Evolutionary conservation across 1,140 invertebrate species (phyloP).

Genomic region (Philopotamus ludificatus): DNA sequence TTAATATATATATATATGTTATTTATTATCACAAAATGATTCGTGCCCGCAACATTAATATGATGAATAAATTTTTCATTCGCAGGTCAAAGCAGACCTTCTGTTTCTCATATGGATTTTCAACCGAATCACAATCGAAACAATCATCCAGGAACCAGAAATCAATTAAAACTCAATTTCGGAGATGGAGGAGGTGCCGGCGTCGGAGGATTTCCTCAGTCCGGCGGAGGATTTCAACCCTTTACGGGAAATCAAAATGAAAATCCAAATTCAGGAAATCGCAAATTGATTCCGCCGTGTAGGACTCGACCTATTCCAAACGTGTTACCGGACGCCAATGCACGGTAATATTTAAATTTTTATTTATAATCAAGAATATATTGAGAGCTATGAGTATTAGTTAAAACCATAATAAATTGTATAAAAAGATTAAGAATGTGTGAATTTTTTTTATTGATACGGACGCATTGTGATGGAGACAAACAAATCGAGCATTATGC

Average conservation of each 20-base stretch:
- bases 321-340: conserved; percentile 32
- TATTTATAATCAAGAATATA: too few relatives aligned
- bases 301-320: conserved; percentile 31
- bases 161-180: conserved; percentile 30
- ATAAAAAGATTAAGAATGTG: too few relatives aligned
- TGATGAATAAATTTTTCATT: too few relatives aligned
- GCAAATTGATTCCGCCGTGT: conserved; percentile 15
- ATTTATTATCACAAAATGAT: too few relatives aligned
- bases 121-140: conserved; percentile 26
- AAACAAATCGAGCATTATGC: too few relatives aligned
- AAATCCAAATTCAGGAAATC: conserved; percentile 11
- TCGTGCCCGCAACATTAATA: too few relatives aligned
- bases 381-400: too few relatives aligned
- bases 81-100: conserved; percentile 31
- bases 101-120: conserved; percentile 26
- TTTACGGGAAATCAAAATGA: conserved; percentile 26
- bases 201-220: conserved; percentile 29
- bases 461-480: too few relatives aligned
- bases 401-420: too few relatives aligned
- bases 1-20: neutral
- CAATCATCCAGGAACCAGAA: conserved; percentile 27
- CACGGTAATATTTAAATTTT: conserved; percentile 31
- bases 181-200: conserved; percentile 1
- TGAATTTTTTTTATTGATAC: too few relatives aligned
- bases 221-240: conserved; percentile 22